phyloP scores from a whole-genome alignment of 2,113 vertebrate genomes.

The Hirundichthys speculiger region DNA sequence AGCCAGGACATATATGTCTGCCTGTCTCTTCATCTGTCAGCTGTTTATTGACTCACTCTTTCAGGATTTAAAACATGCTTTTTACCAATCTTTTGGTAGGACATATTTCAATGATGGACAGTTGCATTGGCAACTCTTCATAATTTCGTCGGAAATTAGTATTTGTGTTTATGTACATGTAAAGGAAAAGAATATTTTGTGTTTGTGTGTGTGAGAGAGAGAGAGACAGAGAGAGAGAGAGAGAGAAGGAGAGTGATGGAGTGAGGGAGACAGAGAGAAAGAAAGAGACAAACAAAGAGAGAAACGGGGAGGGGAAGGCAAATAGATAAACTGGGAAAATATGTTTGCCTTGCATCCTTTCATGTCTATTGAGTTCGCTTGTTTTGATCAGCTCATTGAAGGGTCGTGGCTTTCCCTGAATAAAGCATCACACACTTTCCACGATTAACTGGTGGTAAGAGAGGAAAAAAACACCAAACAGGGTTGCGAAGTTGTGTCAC shows the following conservation, averaged over 20 bases:
- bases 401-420: constrained; percentile 11
- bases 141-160: too few species aligned
- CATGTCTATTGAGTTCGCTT: constrained; percentile 39
- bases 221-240: background rate
- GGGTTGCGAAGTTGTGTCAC: constrained; percentile 8
- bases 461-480: constrained; percentile 36
- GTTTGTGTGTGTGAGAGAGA: too few species aligned
- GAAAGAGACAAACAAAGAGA: background rate
- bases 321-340: background rate
- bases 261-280: background rate
- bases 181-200: too few species aligned
- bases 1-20: too few species aligned
- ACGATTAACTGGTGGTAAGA: constrained; percentile 35
- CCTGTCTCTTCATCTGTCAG: too few species aligned
- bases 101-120: too few species aligned
- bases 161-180: too few species aligned
- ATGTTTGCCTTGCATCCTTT: constrained; percentile 29
- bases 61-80: too few species aligned
- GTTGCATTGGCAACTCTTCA: too few species aligned
- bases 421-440: constrained; percentile 27
- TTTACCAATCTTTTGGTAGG: too few species aligned
- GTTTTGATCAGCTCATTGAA: constrained; percentile 43
- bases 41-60: too few species aligned
- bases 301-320: background rate
- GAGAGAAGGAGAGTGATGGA: background rate